Conservation (phyloP, 2,113 vertebrate genomes). For the Rhinopomastus cyanomelas region DNA sequence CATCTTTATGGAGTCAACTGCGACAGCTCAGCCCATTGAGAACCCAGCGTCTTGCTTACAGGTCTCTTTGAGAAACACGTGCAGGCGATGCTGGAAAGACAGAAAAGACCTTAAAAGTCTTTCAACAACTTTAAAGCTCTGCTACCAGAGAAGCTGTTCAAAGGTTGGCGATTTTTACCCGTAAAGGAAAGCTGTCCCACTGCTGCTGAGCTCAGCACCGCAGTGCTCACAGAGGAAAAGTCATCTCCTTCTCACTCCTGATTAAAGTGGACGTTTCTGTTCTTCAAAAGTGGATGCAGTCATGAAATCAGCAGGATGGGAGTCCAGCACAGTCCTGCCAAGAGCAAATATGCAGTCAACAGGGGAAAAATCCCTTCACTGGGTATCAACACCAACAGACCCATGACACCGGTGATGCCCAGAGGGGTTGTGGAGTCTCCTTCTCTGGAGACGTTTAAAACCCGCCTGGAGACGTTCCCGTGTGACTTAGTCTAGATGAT, state of each 20-base stretch:
- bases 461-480: too few species aligned
- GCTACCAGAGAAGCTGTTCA: neutral
- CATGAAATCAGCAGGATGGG: neutral
- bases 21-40: neutral
- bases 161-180: neutral
- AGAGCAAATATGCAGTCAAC: neutral
- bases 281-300: neutral
- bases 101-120: neutral
- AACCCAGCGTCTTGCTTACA: neutral
- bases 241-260: neutral
- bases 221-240: neutral
- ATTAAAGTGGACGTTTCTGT: neutral
- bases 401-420: neutral
- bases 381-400: neutral
- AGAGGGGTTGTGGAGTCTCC: too few species aligned
- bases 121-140: neutral
- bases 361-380: neutral
- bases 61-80: neutral
- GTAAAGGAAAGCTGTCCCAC: neutral
- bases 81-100: neutral
- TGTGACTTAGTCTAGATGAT: too few species aligned
- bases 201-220: conserved; percentile 22
- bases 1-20: neutral
- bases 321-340: neutral
- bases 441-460: too few species aligned